Base-by-base conservation (phyloP, 2,888 invertebrate genomes). In the Nomada flava region DNA sequence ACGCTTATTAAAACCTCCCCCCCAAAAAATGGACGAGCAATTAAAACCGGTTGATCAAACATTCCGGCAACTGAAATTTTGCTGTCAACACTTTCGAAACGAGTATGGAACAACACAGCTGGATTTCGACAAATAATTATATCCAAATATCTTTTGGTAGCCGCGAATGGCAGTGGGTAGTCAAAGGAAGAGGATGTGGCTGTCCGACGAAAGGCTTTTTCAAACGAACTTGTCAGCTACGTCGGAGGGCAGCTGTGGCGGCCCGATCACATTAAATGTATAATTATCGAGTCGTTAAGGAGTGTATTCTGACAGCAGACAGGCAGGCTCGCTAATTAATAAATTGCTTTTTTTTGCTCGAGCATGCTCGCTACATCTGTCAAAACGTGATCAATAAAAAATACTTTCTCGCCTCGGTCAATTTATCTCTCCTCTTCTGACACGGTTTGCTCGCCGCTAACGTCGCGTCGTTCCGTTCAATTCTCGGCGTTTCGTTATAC, bases 201-300 rank as follows among this genome's bases (percentile, higher is more conserved):
- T 52, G 65, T 53, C 65, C 29, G 57, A 53, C 74, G 79, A 82
- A 83, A 82, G 82, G 81, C 67, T 82, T 71, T 83, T 82, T 77
- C 67, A 69, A 82, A 82, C 79, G 68, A 53, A 76, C 77, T 79
- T 85, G 85, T 89, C 88, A 82, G 88, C 76, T 80, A 72, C 55
- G 73, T 59, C 83, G 70, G 50, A 62, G 63, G 80, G 82, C 89
- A 87, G 83, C 89, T 86, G 86, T 72, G 73, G 76, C 76, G 78
- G 80, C 60, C 64, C 67, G 79, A 87, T 87, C 78, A 73, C 69
- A 62, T 79, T 80, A 83, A 89, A 84, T 84, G 77, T 90, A 75
- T 89, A 87, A 90, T 90, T 90, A 90, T 88, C 85, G 82, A 84
- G 82, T 89, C 80, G 81, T 83, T 88, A 86, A 79, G 82, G 72